These are phyloP conservation scores for Euphydryas editha DNA, from an alignment of 2,888 invertebrate species.

Conservation along the genomic window DNA sequence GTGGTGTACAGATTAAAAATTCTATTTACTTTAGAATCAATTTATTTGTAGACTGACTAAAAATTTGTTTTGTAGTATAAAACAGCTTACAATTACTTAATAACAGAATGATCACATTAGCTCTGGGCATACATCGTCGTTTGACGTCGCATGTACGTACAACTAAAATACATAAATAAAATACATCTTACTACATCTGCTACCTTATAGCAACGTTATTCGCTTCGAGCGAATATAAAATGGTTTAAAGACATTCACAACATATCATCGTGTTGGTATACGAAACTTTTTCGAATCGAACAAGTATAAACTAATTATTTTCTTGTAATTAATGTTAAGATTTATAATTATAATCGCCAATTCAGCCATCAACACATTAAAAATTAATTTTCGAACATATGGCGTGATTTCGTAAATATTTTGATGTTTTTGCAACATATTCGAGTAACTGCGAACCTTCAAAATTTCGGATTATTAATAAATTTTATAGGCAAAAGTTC, in stretches of 20 bases:
- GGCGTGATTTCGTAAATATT: background rate
- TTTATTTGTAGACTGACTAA: background rate
- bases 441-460: conserved; percentile 42
- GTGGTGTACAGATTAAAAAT: conserved; percentile 4
- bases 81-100: conserved; percentile 44
- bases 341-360: background rate
- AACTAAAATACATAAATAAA: conserved; percentile 64
- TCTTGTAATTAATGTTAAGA: conserved; percentile 5
- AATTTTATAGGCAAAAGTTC: conserved; percentile 12
- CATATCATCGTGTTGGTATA: conserved; percentile 61
- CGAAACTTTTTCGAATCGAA: conserved; percentile 40
- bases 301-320: conserved; percentile 52
- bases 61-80: conserved; percentile 23
- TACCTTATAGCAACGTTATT: conserved; percentile 64
- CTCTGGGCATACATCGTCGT: conserved; percentile 63
- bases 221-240: conserved; percentile 67
- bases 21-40: background rate
- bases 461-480: background rate
- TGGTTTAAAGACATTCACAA: conserved; percentile 59
- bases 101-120: conserved; percentile 70
- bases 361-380: too few relatives aligned
- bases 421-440: conserved; percentile 18
- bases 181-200: conserved; percentile 54
- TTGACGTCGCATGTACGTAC: conserved; percentile 55
- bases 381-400: conserved; percentile 2